phyloP scores from a whole-genome alignment of 2,888 invertebrate genomes.

The Amphipoea lucens region DNA sequence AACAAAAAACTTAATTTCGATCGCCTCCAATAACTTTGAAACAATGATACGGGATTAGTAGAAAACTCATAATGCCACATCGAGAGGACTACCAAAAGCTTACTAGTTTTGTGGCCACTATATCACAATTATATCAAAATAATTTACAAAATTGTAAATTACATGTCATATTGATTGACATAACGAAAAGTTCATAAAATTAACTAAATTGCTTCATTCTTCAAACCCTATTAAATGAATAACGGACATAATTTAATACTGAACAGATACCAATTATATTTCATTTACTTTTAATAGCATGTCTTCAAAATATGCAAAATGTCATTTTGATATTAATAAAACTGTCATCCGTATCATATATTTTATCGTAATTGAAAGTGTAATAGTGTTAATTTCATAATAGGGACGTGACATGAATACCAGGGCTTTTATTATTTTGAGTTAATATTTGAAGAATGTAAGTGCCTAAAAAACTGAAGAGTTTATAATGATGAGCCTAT shows the following conservation, averaged over 20 bases:
- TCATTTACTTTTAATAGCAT: constrained; percentile 51
- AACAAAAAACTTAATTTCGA: neutral
- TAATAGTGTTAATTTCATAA: constrained; percentile 35
- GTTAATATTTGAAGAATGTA: neutral
- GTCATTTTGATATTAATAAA: constrained; percentile 52
- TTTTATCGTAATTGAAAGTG: constrained; percentile 39
- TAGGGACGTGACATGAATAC: constrained; percentile 18
- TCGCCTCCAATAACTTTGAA: neutral
- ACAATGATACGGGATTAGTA: neutral
- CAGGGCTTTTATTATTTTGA: neutral
- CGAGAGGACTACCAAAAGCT: neutral
- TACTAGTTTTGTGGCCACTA: neutral
- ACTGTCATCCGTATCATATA: constrained; percentile 41
- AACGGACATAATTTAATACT: constrained; percentile 21
- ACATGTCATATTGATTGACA: constrained; percentile 37
- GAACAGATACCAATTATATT: constrained; percentile 33
- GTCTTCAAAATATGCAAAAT: constrained; percentile 56
- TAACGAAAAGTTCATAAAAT: constrained; percentile 48
- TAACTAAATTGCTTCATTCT: constrained; percentile 37
- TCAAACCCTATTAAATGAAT: constrained; percentile 17
- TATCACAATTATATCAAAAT: constrained; percentile 15
- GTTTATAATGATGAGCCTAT: neutral
- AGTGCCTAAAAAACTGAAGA: neutral
- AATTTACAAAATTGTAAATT: constrained; percentile 14
- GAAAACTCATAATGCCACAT: neutral